Percentiles rank a stretch among this genome's conserved stretches.
phyloP scores from a whole-genome alignment of 37 sponge, comb jelly and placozoan species.

The Ianthella basta region DNA sequence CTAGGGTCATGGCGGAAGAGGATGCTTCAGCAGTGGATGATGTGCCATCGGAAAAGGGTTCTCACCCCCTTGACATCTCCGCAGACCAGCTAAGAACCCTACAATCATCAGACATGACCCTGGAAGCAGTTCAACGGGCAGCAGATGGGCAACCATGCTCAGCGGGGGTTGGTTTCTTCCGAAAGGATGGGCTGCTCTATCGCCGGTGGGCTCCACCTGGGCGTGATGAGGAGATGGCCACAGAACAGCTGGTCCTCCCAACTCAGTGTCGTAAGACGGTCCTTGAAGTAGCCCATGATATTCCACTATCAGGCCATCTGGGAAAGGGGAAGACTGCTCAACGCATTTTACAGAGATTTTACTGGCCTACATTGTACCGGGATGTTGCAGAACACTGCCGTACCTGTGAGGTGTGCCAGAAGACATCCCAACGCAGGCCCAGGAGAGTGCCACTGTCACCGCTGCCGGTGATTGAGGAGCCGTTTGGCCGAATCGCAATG shows the following conservation, averaged over 20 bases:
- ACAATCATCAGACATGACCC: constrained; percentile 6
- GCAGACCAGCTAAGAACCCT: constrained; percentile 14
- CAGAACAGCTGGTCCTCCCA: constrained; percentile 16
- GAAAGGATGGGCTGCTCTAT: constrained; percentile 25
- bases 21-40: too few relatives aligned
- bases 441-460: not conserved
- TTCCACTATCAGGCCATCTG: constrained; percentile 1
- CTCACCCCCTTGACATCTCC: constrained; percentile 18
- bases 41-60: not conserved
- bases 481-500: constrained; percentile 1
- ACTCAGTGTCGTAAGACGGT: not conserved
- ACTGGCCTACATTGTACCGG: constrained; percentile 11
- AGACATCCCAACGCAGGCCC: not conserved
- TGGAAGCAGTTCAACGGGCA: not conserved
- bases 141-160: not conserved
- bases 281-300: not conserved
- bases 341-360: not conserved
- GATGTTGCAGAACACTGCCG: not conserved
- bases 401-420: not conserved
- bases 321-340: constrained; percentile 3
- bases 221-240: constrained; percentile 4
- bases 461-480: not conserved
- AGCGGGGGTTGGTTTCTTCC: not conserved
- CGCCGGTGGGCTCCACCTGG: constrained; percentile 18
- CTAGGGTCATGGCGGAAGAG: too few relatives aligned